A percentile compares a stretch with the other conserved stretches of the same genome.
These are phyloP conservation scores for Gorsachius magnificus DNA, from an alignment of 2,797 vertebrate species.

Conservation along the genomic window DNA sequence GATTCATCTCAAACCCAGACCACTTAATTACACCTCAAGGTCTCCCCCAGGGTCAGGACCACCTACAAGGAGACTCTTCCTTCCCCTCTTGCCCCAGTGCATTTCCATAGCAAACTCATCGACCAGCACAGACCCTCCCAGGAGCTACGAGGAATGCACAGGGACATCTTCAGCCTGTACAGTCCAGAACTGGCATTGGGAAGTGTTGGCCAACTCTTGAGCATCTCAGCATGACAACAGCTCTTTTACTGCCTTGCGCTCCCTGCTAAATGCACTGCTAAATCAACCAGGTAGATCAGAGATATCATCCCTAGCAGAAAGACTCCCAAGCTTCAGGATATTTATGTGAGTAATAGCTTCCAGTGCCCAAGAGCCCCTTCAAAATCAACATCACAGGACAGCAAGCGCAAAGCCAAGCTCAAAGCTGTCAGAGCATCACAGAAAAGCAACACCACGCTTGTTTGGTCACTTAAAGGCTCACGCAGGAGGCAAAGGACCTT, in stretches of 20 bases:
- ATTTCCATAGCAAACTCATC: neutral
- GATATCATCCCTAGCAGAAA: neutral
- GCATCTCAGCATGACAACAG: neutral
- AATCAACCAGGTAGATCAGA: neutral
- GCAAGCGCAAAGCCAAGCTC: neutral
- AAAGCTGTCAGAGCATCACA: neutral
- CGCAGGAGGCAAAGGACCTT: neutral
- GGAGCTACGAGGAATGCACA: accelerated
- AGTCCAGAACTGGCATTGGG: neutral
- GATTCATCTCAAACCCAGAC: neutral
- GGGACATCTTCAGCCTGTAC: neutral
- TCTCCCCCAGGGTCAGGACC: too few species aligned
- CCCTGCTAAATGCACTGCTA: neutral
- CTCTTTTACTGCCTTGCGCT: neutral
- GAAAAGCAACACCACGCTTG: neutral
- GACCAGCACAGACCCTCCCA: neutral
- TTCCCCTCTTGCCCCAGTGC: too few species aligned
- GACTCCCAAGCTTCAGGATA: neutral
- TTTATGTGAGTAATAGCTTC: neutral
- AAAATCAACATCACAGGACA: neutral
- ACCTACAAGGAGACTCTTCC: neutral
- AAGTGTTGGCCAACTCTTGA: neutral
- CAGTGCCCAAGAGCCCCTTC: neutral
- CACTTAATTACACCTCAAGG: too few species aligned
- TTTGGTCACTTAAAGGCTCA: neutral